Evolutionary conservation across 2,797 vertebrate species (phyloP).

Genomic region (Alca torda): DNA sequence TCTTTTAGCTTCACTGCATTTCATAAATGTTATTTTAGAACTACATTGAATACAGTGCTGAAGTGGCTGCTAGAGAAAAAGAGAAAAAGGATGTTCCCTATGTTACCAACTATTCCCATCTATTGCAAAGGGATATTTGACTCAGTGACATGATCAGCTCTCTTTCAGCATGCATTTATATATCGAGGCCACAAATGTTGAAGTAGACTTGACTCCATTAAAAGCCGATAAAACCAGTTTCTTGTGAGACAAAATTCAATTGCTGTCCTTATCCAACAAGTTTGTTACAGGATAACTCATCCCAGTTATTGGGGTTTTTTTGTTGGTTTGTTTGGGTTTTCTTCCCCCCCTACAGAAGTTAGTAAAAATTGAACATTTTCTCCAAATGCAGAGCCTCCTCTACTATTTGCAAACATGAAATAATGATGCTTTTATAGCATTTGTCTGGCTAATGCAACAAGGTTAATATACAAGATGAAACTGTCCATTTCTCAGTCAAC

Average conservation of each 20-base stretch:
- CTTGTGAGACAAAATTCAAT: constrained; percentile 21
- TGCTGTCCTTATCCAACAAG: not conserved
- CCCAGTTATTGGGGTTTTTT: not conserved
- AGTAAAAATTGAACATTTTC: not conserved
- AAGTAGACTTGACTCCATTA: not conserved
- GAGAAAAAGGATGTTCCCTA: not conserved
- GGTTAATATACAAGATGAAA: not conserved
- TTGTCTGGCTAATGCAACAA: not conserved
- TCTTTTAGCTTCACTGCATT: not conserved
- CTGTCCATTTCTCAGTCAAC: not conserved
- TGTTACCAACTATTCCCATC: not conserved
- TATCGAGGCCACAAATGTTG: not conserved
- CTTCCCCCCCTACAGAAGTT: not conserved
- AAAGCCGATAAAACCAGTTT: not conserved
- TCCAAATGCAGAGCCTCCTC: not conserved
- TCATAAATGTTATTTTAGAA: constrained; percentile 1
- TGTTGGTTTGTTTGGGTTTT: not conserved
- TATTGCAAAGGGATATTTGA: not conserved
- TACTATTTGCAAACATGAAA: not conserved
- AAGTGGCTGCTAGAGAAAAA: not conserved
- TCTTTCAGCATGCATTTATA: not conserved
- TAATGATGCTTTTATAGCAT: not conserved
- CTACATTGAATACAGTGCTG: not conserved
- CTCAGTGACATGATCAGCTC: not conserved
- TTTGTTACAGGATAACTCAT: not conserved